Base-by-base conservation (phyloP, 2,113 vertebrate genomes). In the Tonatia bakeri region DNA sequence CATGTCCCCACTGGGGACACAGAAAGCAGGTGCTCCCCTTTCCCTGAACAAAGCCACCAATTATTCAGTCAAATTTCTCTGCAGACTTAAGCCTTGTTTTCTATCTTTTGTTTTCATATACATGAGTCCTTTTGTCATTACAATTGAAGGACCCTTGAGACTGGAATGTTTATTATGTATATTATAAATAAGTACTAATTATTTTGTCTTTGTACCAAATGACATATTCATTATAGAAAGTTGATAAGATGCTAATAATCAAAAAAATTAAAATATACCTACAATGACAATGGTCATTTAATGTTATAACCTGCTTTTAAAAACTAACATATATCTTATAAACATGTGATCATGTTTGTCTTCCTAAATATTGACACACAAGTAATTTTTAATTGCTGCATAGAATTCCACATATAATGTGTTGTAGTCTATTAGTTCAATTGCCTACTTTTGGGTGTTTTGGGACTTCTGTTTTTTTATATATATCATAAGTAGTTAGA, bases 41-140 rank as follows among this genome's bases (percentile, higher is more conserved):
- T 70, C 56, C 76, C 38, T 76, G 17, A 87, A 96, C 40, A 95
- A 69, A 85, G 47, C 70, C 31, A 45, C 31, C 43, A 82, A 52
- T 92, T 70, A 95, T 75, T 92, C 50, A 88, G 75, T 95, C 70
- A 96, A 59, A 76, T 67, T 94, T 90, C 84, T 95, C 65, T 67
- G 69, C 43, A 95, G 81, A 56, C 33, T 69, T 70, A 79, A 36
- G 19, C 4, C 52, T 94, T 94, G 28, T 67, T 56, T 59, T 83
- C 47, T 69, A 52, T n/a, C 67, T 87, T 96, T 70, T 72, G 36
- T 54, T 17, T 87, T 52, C 47, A 16, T n/a, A n/a, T 50, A 90
- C 93, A 47, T 19, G 1, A 4, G 36, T 75, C 24, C 56, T 96
- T 91, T 61, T 64, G 77, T 85, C 76, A 64, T 79, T 70, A 61